These are phyloP conservation scores for Muscicapa comitata DNA, from an alignment of 2,797 vertebrate species.

Conservation along the genomic window DNA sequence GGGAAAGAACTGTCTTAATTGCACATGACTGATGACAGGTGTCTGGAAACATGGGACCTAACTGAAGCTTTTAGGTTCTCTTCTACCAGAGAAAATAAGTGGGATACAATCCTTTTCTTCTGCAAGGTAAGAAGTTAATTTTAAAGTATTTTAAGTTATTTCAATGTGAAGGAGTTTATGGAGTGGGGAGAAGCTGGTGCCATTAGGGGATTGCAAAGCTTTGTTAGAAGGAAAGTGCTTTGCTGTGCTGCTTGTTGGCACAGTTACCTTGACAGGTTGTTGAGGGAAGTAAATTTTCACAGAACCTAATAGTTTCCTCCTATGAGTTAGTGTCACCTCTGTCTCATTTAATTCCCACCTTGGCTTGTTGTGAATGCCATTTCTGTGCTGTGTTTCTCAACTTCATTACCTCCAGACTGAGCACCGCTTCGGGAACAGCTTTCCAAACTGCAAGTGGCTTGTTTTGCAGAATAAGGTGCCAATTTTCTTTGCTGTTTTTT, in stretches of 20 bases:
- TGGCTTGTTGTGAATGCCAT: not conserved
- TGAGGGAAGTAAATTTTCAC: slow-evolving; percentile 4
- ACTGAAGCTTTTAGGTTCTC: not conserved
- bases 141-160: not conserved
- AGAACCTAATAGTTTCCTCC: not conserved
- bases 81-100: not conserved
- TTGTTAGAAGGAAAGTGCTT: not conserved
- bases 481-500: not conserved
- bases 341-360: slow-evolving; percentile 41
- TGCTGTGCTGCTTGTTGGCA: not conserved
- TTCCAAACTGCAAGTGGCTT: not conserved
- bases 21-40: not conserved
- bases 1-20: not conserved
- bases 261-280: not conserved
- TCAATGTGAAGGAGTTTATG: not conserved
- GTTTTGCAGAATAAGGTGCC: not conserved
- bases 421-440: not conserved
- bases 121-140: not conserved
- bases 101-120: not conserved
- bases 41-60: not conserved
- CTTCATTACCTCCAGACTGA: not conserved
- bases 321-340: not conserved
- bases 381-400: not conserved
- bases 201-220: not conserved
- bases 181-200: not conserved